phyloP scores from a whole-genome alignment of 2,113 vertebrate genomes.

The Pedionomus torquatus region DNA sequence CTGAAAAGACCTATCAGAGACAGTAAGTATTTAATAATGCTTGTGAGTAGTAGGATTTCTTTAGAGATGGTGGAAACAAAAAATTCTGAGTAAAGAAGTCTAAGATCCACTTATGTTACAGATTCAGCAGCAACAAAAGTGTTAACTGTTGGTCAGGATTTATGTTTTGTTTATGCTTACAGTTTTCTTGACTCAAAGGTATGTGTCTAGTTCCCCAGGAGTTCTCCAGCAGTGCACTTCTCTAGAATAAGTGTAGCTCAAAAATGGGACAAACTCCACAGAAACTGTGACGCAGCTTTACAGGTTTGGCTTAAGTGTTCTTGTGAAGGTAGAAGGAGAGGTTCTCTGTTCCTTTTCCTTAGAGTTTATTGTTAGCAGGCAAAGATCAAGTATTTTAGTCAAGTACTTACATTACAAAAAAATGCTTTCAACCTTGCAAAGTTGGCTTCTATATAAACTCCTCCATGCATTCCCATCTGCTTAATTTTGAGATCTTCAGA shows the following conservation, averaged over 20 bases:
- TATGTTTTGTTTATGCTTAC: neutral
- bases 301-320: neutral
- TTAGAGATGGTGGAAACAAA: neutral
- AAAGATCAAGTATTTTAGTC: conserved; percentile 7
- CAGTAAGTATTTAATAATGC: neutral
- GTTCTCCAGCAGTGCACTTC: neutral
- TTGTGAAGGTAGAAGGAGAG: neutral
- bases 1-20: too few relatives aligned
- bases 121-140: neutral
- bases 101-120: neutral
- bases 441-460: conserved; percentile 16
- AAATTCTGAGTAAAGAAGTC: neutral
- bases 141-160: neutral
- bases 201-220: neutral
- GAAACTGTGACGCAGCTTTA: neutral
- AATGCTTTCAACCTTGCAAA: conserved; percentile 7
- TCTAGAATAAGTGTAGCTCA: neutral
- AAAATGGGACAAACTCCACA: neutral
- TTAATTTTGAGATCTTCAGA: neutral
- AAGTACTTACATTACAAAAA: neutral
- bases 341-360: neutral
- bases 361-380: neutral
- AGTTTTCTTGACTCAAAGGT: neutral
- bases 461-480: neutral
- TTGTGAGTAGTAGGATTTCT: neutral